Base-by-base conservation (phyloP, 2,888 invertebrate genomes). In the Sceliomorpha sp. region DNA sequence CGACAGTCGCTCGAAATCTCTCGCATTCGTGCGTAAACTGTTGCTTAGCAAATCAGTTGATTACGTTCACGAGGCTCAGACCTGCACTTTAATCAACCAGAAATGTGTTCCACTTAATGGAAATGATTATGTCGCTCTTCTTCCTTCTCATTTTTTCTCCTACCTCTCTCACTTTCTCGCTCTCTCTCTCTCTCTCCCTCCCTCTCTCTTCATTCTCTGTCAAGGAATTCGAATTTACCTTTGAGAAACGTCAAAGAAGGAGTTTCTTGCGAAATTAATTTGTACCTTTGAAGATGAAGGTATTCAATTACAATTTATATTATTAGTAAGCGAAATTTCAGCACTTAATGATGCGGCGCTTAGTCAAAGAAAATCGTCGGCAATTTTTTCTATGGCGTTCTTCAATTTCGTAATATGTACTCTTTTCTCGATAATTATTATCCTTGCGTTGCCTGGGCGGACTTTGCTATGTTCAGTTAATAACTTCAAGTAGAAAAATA, bases 11-110 rank as follows among this genome's bases (percentile, higher is more conserved):
- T 27, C 47, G n/a, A n/a, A n/a, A n/a, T n/a, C n/a, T n/a, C n/a
- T n/a, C n/a, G n/a, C n/a, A n/a, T n/a, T n/a, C n/a, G n/a, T n/a
- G n/a, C n/a, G n/a, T n/a, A n/a, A n/a, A 4, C 24, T 7, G 39
- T 24, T 62, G 45, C 51, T 53, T 40, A 39, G 47, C 24, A 31
- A 58, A 47, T 44, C 42, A 36, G 39, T 36, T 45, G 42, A 64
- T 64, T 48, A 26, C 14, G 31, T 47, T 3, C 31, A 12, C 34
- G 34, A 14, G 26, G 55, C 55, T 48, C 24, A 27, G 47, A 53
- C 50, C 24, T 9, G 48, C 56, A 56, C 56, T 56, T 64, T 64
- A 64, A 64, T 64, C 63, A 64, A 50, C 42, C 48, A 37, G 63
- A 63, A 63, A 36, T 27, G 47, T 29, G 40, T 51, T 62, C 47